Conservation (phyloP, 2,888 invertebrate species). For the Xestia c-nigrum region DNA sequence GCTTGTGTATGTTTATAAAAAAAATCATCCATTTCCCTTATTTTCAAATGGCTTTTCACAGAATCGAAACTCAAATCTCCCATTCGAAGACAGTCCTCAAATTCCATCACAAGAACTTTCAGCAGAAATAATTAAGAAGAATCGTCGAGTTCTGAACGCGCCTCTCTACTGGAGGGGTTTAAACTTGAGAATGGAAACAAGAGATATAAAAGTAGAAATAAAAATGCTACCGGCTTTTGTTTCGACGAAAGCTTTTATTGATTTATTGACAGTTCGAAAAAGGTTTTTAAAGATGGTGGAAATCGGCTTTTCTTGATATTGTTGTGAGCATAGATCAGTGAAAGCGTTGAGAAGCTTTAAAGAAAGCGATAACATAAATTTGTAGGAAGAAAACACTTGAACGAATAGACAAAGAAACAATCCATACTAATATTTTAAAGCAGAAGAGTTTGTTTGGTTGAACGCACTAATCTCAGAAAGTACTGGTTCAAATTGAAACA, state of each 20-base stretch:
- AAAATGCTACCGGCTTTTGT: conserved; percentile 25
- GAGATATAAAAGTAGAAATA: conserved; percentile 13
- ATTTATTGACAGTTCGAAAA: conserved; percentile 1
- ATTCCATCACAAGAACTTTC: conserved; percentile 16
- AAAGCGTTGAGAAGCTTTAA: background rate
- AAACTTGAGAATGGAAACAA: conserved; percentile 37
- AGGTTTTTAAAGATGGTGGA: background rate
- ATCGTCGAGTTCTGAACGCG: conserved; percentile 19
- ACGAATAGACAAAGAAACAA: background rate
- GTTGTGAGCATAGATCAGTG: too few relatives aligned
- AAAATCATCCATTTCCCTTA: background rate
- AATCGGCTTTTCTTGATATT: background rate
- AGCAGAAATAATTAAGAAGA: conserved; percentile 48
- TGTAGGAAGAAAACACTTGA: background rate
- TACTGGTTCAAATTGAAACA: too few relatives aligned
- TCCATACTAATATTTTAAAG: too few relatives aligned
- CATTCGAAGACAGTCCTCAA: conserved; percentile 20
- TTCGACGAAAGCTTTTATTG: conserved; percentile 13
- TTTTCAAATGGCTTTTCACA: background rate
- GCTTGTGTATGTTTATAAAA: background rate
- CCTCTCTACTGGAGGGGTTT: conserved; percentile 11
- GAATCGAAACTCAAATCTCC: conserved; percentile 19
- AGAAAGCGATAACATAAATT: background rate
- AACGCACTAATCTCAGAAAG: too few relatives aligned
- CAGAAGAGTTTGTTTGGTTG: too few relatives aligned